Base-by-base conservation (phyloP, 2,797 vertebrate species). In the Oceanodroma leucorhoa region DNA sequence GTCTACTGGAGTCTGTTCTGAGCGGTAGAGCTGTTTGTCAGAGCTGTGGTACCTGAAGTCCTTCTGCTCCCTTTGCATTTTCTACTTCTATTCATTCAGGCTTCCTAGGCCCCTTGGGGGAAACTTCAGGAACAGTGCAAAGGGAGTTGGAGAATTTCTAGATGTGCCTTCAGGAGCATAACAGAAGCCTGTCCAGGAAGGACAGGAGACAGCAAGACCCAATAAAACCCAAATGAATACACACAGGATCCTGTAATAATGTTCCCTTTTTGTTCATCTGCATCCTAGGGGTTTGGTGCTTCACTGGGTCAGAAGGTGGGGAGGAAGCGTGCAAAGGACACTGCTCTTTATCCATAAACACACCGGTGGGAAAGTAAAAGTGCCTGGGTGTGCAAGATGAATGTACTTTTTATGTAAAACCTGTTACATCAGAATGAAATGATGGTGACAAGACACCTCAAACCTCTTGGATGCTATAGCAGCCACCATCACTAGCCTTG, bases 221-320 rank as follows among this genome's bases (percentile, higher is more conserved):
- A 54, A 16, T 46, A 84, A 88, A 71, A 54, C 3, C 15, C 30
- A 80, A 48, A 40, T 34, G 3, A 75, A 55, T 46, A 23, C 15
- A n/a, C 9, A 5, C 36, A 9, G 26, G 15, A 48, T 57, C 15
- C 38, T 6, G 0, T 60, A 41, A n/a, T 9, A 36, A 40, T 1
- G 2, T 61, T 89, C 6, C 8, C 3, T 46, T 46, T 22, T 27
- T 19, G 5, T n/a, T 84, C 32, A 30, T 16, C 14, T n/a, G 17
- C 20, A 4, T 43, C 54, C 29, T 58, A 32, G 30, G n/a, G 27
- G 15, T n/a, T 64, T 55, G 11, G 17, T 55, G 9, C 9, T 64
- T 87, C 19, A 2, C 12, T 24, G 29, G 29, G 38, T 45, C 48
- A 71, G 29, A 51, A 75, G 17, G 18, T 46, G 43, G 20, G 40